phyloP scores from a whole-genome alignment of 2,797 vertebrate species.

The Sebastes taczanowskii region DNA sequence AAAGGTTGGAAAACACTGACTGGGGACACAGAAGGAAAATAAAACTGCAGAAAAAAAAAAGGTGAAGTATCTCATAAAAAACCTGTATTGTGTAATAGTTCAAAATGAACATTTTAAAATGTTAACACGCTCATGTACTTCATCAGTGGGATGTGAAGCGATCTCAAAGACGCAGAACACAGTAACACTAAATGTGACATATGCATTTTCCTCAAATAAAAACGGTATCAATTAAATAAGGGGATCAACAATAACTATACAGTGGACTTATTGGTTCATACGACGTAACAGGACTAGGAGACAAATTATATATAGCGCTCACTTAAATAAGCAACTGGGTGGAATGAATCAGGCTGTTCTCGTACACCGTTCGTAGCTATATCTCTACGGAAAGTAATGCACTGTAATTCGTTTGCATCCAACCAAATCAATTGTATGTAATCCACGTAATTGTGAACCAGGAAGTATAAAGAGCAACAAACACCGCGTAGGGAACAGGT shows the following conservation, averaged over 20 bases:
- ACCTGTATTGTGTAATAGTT: not conserved
- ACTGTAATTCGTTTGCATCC: no score
- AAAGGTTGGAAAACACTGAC: slow-evolving; percentile 62
- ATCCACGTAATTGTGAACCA: no score
- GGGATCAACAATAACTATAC: no score
- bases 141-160: not conserved
- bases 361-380: no score
- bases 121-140: not conserved
- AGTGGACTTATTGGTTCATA: not conserved
- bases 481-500: no score
- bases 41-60: not conserved
- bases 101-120: not conserved
- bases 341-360: no score
- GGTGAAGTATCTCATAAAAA: not conserved
- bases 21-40: slow-evolving; percentile 27
- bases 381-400: no score
- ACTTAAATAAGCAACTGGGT: not conserved
- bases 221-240: not conserved
- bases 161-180: not conserved
- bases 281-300: not conserved
- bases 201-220: not conserved
- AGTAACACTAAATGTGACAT: not conserved
- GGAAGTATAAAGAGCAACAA: no score
- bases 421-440: no score
- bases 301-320: not conserved